Conservation (phyloP, 2,888 invertebrate genomes). For the Litoditis marina region DNA sequence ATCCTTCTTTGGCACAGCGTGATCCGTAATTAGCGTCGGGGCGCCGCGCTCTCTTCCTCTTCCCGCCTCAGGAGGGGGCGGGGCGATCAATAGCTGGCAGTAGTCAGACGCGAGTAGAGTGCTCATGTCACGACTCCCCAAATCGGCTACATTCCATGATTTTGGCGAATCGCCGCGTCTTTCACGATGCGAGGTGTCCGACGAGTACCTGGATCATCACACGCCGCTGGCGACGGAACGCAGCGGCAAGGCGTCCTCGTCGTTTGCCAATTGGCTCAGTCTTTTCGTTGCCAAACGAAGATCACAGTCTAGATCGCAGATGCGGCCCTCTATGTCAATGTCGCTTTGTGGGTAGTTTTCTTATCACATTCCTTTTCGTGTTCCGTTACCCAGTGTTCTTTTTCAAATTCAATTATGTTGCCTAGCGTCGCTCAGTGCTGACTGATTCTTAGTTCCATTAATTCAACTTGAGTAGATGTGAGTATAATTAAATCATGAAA, state of each 20-base stretch:
- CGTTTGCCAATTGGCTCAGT: constrained; percentile 30
- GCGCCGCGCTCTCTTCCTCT: no score
- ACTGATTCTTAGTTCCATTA: no score
- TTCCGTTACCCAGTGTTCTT: background rate
- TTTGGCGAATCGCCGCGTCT: constrained; percentile 35
- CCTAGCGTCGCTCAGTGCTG: no score
- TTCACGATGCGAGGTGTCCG: constrained; percentile 1
- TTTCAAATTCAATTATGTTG: no score
- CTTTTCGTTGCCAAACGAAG: constrained; percentile 23
- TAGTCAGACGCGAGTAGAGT: constrained; percentile 9
- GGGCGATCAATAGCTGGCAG: constrained; percentile 22
- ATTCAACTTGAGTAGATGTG: no score
- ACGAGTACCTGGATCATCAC: constrained; percentile 18
- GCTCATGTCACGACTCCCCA: constrained; percentile 33
- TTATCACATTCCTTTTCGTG: background rate
- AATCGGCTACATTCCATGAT: constrained; percentile 57
- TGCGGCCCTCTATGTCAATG: constrained; percentile 54
- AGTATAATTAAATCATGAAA: no score
- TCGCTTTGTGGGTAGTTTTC: constrained; percentile 40
- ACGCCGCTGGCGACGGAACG: constrained; percentile 16
- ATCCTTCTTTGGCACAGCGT: background rate
- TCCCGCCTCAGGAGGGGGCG: constrained; percentile 16
- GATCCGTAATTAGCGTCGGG: constrained; percentile 23
- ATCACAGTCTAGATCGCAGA: constrained; percentile 17
- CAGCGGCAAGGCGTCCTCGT: background rate